Evolutionary conservation across 2,113 vertebrate species (phyloP), one percentile per base, ranked within the genome.

Genomic region (Aythya baeri): DNA sequence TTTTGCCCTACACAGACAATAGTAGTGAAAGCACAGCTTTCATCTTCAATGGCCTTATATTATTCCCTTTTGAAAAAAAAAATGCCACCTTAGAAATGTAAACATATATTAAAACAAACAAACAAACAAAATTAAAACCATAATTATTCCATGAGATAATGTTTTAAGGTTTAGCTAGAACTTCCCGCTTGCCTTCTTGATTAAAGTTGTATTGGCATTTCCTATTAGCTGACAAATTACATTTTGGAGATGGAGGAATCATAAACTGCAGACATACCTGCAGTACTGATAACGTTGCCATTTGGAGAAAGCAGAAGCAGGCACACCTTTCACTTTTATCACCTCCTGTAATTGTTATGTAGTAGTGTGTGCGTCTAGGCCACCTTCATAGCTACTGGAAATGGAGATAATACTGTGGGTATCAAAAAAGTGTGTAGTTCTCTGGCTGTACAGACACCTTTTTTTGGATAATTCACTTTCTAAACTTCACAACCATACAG

Each of bases 301-400:
- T 34, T 79, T 1, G 2, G 57, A 93, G 58, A 91, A 86, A 72
- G 59, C 44, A 91, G 26, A 82, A 76, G 55, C 62, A 85, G 68
- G 46, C 89, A 89, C 44, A 92, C 62, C 83, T 86, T 83, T 92
- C 65, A 75, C 81, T 95, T 92, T 92, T 94, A 94, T 91, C 81
- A 91, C 31, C 67, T 79, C 17, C 66, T 76, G 18, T 88, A 96
- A 91, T 63, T 96, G 81, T 78, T 62, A 11, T 38, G 36, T 54
- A 86, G 79, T 73, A 41, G 85, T 66, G 63, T 80, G 73, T 50
- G 27, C 50, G 50, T 83, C 89, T 94, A 86, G 62, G 71, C 59
- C 87, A 88, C 72, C 36, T 65, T 82, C 74, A 50, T 1, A 86
- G 50, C 59, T 52, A 91, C 8, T 52, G 61, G 36, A 88, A 81